Evolutionary conservation across 2,888 invertebrate species (phyloP).

Genomic region (Syritta pipiens): DNA sequence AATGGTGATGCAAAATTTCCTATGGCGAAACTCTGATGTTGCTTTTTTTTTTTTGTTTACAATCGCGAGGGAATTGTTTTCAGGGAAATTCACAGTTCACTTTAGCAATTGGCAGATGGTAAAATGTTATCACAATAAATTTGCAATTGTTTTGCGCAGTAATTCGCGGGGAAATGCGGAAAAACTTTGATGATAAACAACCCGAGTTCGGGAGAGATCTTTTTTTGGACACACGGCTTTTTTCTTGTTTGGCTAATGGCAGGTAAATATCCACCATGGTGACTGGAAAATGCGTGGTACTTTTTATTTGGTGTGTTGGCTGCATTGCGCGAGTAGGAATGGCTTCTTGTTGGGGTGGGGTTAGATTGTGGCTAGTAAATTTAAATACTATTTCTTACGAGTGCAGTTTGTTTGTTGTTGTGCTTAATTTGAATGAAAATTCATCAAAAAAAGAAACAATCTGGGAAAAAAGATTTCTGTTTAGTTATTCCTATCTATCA

Average conservation of each 20-base stretch:
- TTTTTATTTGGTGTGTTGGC: constrained; percentile 34
- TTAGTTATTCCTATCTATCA: too few species aligned
- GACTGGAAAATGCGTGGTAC: constrained; percentile 27
- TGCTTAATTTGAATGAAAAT: too few species aligned
- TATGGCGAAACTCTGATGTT: constrained; percentile 37
- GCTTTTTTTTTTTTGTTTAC: constrained; percentile 55
- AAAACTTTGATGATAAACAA: constrained; percentile 35
- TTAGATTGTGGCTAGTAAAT: background rate
- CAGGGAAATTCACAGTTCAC: background rate
- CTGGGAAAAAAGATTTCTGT: too few species aligned
- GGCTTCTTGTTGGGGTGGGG: background rate
- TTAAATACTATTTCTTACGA: too few species aligned
- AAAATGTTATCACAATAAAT: background rate
- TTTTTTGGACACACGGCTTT: constrained; percentile 57
- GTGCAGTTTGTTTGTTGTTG: too few species aligned
- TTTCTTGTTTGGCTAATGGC: constrained; percentile 57
- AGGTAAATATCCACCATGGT: constrained; percentile 53
- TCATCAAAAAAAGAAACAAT: too few species aligned
- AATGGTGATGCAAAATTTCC: constrained; percentile 55
- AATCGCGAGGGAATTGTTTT: constrained; percentile 30
- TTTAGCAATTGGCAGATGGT: background rate
- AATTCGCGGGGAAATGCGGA: constrained; percentile 5
- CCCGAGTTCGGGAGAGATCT: constrained; percentile 20
- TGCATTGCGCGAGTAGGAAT: background rate
- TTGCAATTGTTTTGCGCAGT: constrained; percentile 4